phyloP scores from a whole-genome alignment of 2,797 vertebrate genomes.

The Halcyon leucocephala region DNA sequence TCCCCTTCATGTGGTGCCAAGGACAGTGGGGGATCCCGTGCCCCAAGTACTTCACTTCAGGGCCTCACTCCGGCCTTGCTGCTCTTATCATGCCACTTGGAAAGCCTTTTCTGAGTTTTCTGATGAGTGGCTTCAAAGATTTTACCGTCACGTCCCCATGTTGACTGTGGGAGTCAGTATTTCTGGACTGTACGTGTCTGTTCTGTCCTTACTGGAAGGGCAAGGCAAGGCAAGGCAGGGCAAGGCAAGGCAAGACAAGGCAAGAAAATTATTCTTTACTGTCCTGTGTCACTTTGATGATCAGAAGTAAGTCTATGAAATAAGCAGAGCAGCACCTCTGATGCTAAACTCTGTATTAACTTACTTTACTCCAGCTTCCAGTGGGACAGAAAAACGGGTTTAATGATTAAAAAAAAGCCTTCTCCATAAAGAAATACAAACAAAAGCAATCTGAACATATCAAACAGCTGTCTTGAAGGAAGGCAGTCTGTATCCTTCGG shows the following conservation, averaged over 20 bases:
- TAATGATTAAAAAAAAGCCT: neutral
- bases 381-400: neutral
- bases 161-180: neutral
- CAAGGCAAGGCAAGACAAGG: neutral
- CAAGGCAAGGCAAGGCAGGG: neutral
- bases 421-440: neutral
- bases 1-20: accelerated
- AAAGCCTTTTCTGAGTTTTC: neutral
- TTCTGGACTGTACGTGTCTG: neutral
- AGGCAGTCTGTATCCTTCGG: neutral
- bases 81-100: neutral
- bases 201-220: neutral
- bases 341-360: neutral
- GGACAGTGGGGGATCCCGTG: accelerated
- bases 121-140: accelerated
- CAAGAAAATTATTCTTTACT: neutral
- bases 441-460: neutral
- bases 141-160: neutral
- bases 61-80: neutral
- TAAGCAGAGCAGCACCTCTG: neutral
- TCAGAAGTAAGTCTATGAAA: neutral
- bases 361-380: neutral
- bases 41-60: neutral
- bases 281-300: neutral
- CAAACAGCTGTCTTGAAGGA: neutral